phyloP scores from a whole-genome alignment of 2,113 vertebrate genomes.

The Antechinus stuartii region DNA sequence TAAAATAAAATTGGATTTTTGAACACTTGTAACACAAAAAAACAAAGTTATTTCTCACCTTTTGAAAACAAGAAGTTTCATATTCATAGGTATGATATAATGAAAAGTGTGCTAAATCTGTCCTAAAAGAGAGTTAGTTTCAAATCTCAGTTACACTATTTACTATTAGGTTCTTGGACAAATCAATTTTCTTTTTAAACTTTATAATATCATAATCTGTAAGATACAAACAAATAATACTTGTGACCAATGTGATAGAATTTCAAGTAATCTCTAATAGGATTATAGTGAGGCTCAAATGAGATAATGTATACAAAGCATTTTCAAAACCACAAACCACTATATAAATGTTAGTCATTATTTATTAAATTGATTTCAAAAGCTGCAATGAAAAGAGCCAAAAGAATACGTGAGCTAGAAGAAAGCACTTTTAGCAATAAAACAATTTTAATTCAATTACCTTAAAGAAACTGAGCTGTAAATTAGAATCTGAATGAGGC shows the following conservation, averaged over 20 bases:
- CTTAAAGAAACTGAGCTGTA: background rate
- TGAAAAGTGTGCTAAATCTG: background rate
- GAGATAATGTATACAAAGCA: background rate
- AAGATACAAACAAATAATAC: background rate
- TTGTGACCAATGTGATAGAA: background rate
- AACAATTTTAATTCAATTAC: background rate
- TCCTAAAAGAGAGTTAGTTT: background rate
- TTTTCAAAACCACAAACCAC: background rate
- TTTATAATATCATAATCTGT: too few relatives aligned
- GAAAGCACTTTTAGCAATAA: background rate
- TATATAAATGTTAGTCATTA: background rate
- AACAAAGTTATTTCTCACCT: background rate
- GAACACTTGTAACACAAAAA: background rate
- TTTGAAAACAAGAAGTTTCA: background rate
- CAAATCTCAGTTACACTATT: background rate
- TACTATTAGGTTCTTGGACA: background rate
- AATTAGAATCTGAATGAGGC: background rate
- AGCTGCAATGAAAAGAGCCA: background rate
- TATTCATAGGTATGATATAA: background rate
- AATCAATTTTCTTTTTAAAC: too few relatives aligned
- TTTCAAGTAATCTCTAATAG: background rate
- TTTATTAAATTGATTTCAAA: background rate
- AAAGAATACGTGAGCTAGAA: background rate
- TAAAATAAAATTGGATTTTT: background rate
- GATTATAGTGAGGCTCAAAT: background rate